Conservation (phyloP, 2,797 vertebrate genomes). For the Lerista edwardsae region DNA sequence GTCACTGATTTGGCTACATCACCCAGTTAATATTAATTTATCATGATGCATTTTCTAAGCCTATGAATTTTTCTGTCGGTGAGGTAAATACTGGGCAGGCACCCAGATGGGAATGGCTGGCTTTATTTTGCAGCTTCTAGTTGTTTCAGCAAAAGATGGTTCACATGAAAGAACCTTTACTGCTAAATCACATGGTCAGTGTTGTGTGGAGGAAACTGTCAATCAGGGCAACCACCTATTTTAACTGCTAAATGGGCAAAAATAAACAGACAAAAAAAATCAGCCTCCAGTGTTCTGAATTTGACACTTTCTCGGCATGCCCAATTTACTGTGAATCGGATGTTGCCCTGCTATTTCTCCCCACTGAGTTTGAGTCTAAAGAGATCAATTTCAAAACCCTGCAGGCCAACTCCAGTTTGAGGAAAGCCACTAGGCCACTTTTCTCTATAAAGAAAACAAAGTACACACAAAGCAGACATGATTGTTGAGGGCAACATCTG, state of each 20-base stretch:
- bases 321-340: neutral
- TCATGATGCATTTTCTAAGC: constrained; percentile 12
- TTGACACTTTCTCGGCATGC: constrained; percentile 10
- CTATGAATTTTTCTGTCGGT: constrained; percentile 1
- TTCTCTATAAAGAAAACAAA: neutral
- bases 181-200: constrained; percentile 12
- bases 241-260: neutral
- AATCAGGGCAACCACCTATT: neutral
- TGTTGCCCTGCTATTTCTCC: constrained; percentile 7
- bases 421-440: neutral
- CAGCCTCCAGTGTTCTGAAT: neutral
- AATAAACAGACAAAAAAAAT: neutral
- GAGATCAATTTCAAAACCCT: neutral
- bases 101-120: neutral
- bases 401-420: neutral
- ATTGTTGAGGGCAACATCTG: too few species aligned
- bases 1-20: constrained; percentile 24
- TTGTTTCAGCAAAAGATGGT: constrained; percentile 14
- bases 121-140: neutral
- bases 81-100: constrained; percentile 5
- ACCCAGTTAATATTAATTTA: constrained; percentile 29
- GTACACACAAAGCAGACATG: neutral
- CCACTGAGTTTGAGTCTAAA: neutral
- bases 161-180: neutral
- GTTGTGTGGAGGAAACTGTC: neutral